phyloP scores from a whole-genome alignment of 2,888 invertebrate genomes.

The Phragmatobia fuliginosa region DNA sequence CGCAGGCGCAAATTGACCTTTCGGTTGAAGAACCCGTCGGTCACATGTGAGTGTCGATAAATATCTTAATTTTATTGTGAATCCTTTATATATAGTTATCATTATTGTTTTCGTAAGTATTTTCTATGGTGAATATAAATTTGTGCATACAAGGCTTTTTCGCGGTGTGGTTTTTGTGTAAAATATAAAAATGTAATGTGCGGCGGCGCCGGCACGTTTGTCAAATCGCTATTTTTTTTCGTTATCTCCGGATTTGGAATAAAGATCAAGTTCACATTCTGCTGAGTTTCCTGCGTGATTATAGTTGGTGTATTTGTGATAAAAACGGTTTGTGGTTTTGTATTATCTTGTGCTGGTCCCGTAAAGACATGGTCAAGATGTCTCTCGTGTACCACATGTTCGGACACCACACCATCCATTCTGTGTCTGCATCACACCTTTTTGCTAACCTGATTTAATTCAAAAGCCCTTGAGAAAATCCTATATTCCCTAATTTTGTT shows the following conservation, averaged over 20 bases:
- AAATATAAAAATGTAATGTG: conserved; percentile 71
- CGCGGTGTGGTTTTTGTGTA: conserved; percentile 79
- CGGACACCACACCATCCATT: conserved; percentile 67
- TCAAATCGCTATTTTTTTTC: conserved; percentile 78
- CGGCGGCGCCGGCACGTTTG: conserved; percentile 84
- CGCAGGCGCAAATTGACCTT: conserved; percentile 92
- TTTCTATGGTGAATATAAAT: conserved; percentile 78
- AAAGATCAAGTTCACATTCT: conserved; percentile 65
- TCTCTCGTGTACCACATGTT: conserved; percentile 82
- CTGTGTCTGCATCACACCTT: conserved; percentile 57
- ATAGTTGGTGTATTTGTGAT: conserved; percentile 56
- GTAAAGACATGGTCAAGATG: conserved; percentile 75
- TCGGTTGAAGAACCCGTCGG: conserved; percentile 95
- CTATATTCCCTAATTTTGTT: conserved; percentile 34
- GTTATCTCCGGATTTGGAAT: conserved; percentile 63
- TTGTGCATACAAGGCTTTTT: conserved; percentile 70
- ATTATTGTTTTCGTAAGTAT: conserved; percentile 84
- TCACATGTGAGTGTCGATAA: conserved; percentile 95
- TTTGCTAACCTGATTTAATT: conserved; percentile 59
- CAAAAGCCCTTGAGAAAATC: conserved; percentile 38
- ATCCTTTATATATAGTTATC: conserved; percentile 76
- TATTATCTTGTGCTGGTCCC: conserved; percentile 61
- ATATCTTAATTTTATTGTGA: conserved; percentile 85
- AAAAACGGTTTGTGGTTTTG: conserved; percentile 61
- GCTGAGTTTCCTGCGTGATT: conserved; percentile 53